These are phyloP conservation scores for Andrena flavipes DNA, from an alignment of 2,888 invertebrate genomes.

Conservation along the genomic window DNA sequence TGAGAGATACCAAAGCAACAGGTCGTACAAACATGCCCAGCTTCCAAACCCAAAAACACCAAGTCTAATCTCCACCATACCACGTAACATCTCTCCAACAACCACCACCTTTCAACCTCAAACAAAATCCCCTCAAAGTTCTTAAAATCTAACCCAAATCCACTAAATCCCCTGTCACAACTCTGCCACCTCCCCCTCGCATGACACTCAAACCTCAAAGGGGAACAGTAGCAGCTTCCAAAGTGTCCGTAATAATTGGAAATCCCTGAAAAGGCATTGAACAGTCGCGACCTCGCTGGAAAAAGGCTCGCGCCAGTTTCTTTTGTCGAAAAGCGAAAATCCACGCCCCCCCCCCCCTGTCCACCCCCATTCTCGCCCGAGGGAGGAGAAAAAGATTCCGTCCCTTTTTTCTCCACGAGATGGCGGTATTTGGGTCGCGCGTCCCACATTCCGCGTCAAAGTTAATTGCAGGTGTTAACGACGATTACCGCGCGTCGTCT, in stretches of 20 bases:
- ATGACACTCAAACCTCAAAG: neutral
- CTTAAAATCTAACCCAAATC: no score
- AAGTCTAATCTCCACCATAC: no score
- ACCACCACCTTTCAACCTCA: no score
- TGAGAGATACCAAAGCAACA: no score
- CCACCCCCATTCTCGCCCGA: neutral
- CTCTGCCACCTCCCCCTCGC: neutral
- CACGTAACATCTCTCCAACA: no score
- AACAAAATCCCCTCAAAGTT: no score
- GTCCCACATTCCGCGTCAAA: conserved; percentile 69
- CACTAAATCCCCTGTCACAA: no score
- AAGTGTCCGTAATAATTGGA: conserved; percentile 28
- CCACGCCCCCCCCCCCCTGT: neutral
- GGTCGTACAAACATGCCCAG: no score
- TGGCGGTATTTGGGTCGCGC: conserved; percentile 63
- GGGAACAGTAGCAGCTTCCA: neutral
- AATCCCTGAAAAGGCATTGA: conserved; percentile 30
- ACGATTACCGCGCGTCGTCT: conserved; percentile 65
- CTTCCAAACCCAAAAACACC: no score
- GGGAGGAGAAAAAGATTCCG: conserved; percentile 36
- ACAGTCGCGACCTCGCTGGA: neutral
- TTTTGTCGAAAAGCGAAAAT: conserved; percentile 34
- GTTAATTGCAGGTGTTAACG: conserved; percentile 78
- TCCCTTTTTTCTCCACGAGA: conserved; percentile 4
- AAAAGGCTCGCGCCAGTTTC: conserved; percentile 3